Conservation (phyloP, 2,113 vertebrate genomes). For the Toxostoma redivivum region DNA sequence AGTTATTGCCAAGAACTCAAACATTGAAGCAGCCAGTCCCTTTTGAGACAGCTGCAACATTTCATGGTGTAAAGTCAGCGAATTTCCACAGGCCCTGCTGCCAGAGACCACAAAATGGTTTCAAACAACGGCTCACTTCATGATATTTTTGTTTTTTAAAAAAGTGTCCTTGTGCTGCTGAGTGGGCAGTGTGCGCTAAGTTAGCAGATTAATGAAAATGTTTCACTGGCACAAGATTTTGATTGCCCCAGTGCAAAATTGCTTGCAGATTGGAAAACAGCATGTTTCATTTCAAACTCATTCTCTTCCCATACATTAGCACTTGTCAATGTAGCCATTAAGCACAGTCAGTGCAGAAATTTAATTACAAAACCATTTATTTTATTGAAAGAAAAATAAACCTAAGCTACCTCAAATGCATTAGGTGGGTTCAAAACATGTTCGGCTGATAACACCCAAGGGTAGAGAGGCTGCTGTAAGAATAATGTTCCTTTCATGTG, state of each 20-base stretch:
- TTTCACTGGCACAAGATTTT: conserved; percentile 83
- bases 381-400: conserved; percentile 99
- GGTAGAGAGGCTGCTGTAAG: conserved; percentile 81
- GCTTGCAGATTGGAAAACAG: conserved; percentile 90
- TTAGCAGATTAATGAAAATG: conserved; percentile 89
- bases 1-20: conserved; percentile 77
- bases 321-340: conserved; percentile 97
- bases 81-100: conserved; percentile 84
- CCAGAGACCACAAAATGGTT: conserved; percentile 90
- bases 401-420: conserved; percentile 89
- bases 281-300: conserved; percentile 90
- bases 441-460: conserved; percentile 95
- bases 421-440: conserved; percentile 90
- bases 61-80: conserved; percentile 88
- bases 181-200: conserved; percentile 78
- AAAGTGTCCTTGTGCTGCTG: conserved; percentile 75
- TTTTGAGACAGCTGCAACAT: conserved; percentile 86
- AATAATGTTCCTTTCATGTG: conserved; percentile 90
- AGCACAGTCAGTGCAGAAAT: conserved; percentile 87
- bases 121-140: conserved; percentile 89
- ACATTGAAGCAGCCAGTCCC: conserved; percentile 74
- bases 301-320: conserved; percentile 92
- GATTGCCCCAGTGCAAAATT: conserved; percentile 84
- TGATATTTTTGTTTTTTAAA: conserved; percentile 73
- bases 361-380: conserved; percentile 98